phyloP scores from a whole-genome alignment of 2,113 vertebrate species.

The Apus apus region DNA sequence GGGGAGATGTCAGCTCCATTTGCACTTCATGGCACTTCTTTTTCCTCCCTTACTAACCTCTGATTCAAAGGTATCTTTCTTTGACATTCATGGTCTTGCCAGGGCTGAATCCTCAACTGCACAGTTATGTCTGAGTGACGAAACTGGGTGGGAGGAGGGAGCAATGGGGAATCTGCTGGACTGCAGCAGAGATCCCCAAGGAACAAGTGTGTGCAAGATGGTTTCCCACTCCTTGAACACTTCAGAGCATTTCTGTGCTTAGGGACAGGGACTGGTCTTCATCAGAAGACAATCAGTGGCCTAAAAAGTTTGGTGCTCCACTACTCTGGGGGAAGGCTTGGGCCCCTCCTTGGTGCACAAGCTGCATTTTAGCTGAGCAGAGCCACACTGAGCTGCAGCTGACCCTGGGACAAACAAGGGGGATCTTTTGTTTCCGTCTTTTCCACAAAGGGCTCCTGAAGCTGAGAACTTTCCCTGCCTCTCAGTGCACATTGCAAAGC shows the following conservation, averaged over 20 bases:
- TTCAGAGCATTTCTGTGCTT: background rate
- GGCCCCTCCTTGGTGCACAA: fast-evolving
- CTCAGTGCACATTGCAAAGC: background rate
- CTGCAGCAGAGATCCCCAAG: background rate
- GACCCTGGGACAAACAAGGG: background rate
- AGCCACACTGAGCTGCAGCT: background rate
- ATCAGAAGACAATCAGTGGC: background rate
- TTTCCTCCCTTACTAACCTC: background rate
- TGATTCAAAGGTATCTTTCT: background rate
- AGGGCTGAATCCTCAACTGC: background rate
- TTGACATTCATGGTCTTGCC: background rate
- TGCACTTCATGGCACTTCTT: background rate
- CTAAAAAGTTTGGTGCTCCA: background rate
- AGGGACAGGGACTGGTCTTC: background rate
- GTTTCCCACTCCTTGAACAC: background rate
- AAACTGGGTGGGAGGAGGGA: background rate
- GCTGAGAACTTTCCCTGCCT: background rate
- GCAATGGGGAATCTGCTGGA: background rate
- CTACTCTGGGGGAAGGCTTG: background rate
- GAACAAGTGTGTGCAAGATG: background rate
- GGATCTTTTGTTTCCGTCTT: background rate
- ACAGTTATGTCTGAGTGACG: background rate
- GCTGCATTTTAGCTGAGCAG: background rate
- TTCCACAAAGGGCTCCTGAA: background rate
- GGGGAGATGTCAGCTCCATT: background rate